Evolutionary conservation across 2,888 invertebrate genomes (phyloP).

Genomic region (Ennomos fuscantarius): DNA sequence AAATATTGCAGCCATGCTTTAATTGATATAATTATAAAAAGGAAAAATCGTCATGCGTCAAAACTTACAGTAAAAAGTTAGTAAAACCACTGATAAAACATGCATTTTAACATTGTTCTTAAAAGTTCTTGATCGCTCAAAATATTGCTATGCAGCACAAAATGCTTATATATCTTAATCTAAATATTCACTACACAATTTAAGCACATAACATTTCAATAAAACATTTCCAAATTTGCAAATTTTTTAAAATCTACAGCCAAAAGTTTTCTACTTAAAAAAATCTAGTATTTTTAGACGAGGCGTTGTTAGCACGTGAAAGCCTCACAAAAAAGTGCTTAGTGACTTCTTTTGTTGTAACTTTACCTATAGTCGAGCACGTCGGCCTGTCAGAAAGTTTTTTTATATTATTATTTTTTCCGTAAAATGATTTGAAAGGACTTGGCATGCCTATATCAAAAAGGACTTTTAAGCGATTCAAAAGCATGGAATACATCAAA

Average conservation of each 20-base stretch:
- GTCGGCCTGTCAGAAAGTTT: slow-evolving; percentile 62
- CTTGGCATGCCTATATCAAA: slow-evolving; percentile 57
- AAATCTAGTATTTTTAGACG: slow-evolving; percentile 22
- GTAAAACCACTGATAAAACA: slow-evolving; percentile 31
- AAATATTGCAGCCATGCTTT: slow-evolving; percentile 28
- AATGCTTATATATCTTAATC: slow-evolving; percentile 40
- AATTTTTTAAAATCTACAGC: slow-evolving; percentile 38
- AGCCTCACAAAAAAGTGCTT: slow-evolving; percentile 40
- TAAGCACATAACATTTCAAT: slow-evolving; percentile 31
- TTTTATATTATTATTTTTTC: slow-evolving; percentile 37
- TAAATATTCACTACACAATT: slow-evolving; percentile 42
- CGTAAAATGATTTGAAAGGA: slow-evolving; percentile 39
- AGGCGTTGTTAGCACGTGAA: slow-evolving; percentile 21
- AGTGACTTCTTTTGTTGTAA: slow-evolving; percentile 43
- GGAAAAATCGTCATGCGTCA: slow-evolving; percentile 25
- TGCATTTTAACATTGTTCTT: slow-evolving; percentile 31
- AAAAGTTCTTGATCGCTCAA: slow-evolving; percentile 69
- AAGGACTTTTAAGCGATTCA: slow-evolving; percentile 47
- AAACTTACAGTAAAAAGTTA: slow-evolving; percentile 22
- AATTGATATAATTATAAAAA: slow-evolving; percentile 6
- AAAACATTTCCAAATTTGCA: slow-evolving; percentile 44
- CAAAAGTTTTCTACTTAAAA: slow-evolving; percentile 36
- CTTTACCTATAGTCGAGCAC: slow-evolving; percentile 70
- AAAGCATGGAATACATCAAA: slow-evolving; percentile 50
- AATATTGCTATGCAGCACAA: slow-evolving; percentile 63